These are phyloP conservation scores for Mechanitis mazaeus DNA, from an alignment of 2,888 invertebrate species.

Conservation along the genomic window DNA sequence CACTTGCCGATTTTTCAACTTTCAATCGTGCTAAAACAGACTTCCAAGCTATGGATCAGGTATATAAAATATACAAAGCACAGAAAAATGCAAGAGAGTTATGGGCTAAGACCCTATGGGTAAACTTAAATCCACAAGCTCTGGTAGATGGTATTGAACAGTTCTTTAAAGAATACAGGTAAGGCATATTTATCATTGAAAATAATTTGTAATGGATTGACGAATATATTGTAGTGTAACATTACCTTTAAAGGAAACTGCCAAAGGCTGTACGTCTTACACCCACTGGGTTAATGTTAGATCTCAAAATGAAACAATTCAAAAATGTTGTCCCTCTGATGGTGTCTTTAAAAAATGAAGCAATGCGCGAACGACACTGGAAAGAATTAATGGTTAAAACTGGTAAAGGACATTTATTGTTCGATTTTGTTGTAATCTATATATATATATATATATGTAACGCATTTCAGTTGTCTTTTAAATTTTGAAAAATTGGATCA, in stretches of 20 bases:
- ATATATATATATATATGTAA: no score
- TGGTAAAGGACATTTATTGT: slow-evolving; percentile 51
- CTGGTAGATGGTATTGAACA: slow-evolving; percentile 91
- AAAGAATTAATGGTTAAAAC: slow-evolving; percentile 91
- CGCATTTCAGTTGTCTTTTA: no score
- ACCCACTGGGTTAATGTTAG: slow-evolving; percentile 81
- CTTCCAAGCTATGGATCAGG: slow-evolving; percentile 79
- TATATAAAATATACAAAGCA: slow-evolving; percentile 86
- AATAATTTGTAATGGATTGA: not conserved
- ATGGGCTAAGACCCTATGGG: slow-evolving; percentile 94
- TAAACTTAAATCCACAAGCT: slow-evolving; percentile 88
- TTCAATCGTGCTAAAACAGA: slow-evolving; percentile 80
- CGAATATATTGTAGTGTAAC: not conserved
- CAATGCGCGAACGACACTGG: slow-evolving; percentile 94
- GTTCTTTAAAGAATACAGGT: slow-evolving; percentile 85
- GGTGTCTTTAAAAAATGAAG: slow-evolving; percentile 93
- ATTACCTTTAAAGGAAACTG: slow-evolving; percentile 72
- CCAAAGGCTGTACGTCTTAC: slow-evolving; percentile 78
- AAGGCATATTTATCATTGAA: not conserved
- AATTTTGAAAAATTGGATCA: no score
- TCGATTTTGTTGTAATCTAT: no score
- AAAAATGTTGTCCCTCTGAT: slow-evolving; percentile 91
- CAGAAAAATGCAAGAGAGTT: slow-evolving; percentile 85
- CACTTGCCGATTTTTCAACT: slow-evolving; percentile 88
- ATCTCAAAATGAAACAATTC: slow-evolving; percentile 92